Conservation (phyloP, 2,888 invertebrate species). For the Eupithecia inturbata region DNA sequence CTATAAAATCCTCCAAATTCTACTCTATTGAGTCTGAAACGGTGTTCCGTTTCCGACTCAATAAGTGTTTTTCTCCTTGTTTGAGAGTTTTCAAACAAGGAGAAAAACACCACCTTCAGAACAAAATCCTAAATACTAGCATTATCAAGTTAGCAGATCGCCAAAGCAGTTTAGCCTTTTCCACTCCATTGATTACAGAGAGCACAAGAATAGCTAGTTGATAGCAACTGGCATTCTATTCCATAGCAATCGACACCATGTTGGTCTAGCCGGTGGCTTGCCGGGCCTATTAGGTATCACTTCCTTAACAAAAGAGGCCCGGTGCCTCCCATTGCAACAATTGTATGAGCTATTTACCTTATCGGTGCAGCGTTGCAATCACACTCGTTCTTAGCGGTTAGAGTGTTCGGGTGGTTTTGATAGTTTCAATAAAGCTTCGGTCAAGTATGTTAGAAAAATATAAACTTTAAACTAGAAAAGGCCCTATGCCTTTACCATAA, state of each 20-base stretch:
- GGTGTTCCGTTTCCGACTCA: too few relatives aligned
- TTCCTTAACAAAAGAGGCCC: conserved; percentile 81
- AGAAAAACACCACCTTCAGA: background rate
- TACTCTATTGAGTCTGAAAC: background rate
- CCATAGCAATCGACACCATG: conserved; percentile 78
- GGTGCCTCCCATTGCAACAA: conserved; percentile 78
- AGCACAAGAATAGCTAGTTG: conserved; percentile 54
- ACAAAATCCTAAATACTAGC: conserved; percentile 22
- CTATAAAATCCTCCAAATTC: background rate
- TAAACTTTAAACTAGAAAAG: background rate
- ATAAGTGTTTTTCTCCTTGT: too few relatives aligned
- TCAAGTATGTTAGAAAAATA: background rate
- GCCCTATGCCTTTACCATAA: background rate
- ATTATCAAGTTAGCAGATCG: conserved; percentile 34
- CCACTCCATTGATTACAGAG: conserved; percentile 63
- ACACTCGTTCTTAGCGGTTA: conserved; percentile 67
- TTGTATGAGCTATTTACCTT: conserved; percentile 85
- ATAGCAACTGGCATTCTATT: conserved; percentile 48
- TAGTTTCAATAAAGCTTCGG: conserved; percentile 33
- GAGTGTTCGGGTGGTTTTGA: conserved; percentile 52
- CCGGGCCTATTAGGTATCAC: conserved; percentile 75
- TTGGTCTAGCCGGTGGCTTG: conserved; percentile 75
- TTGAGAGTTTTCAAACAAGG: background rate
- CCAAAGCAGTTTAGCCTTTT: conserved; percentile 61
- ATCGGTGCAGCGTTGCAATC: conserved; percentile 78